These are phyloP conservation scores for Perizoma affinitatum DNA, from an alignment of 2,888 invertebrate genomes.

Conservation along the genomic window DNA sequence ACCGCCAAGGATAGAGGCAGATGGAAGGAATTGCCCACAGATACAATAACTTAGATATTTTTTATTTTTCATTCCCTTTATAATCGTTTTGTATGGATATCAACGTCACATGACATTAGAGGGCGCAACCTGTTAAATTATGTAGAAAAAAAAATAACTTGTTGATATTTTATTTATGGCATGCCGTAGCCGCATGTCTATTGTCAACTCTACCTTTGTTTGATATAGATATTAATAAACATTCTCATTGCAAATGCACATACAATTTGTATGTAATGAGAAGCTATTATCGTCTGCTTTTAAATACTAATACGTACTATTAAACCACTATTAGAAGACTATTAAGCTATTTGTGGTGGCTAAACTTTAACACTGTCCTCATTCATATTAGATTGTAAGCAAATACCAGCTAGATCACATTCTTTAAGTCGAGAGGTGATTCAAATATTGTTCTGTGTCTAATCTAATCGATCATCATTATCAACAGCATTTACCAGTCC, in stretches of 20 bases:
- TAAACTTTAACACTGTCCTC: constrained; percentile 38
- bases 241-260: constrained; percentile 55
- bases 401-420: constrained; percentile 10
- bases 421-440: too few species aligned
- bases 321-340: constrained; percentile 41
- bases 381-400: not conserved
- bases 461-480: too few species aligned
- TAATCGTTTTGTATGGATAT: too few species aligned
- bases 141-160: too few species aligned
- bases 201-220: constrained; percentile 19
- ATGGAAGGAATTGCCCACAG: too few species aligned
- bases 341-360: constrained; percentile 45
- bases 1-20: too few species aligned
- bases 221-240: constrained; percentile 44
- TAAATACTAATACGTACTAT: constrained; percentile 35
- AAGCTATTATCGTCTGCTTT: constrained; percentile 28
- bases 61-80: too few species aligned
- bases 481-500: too few species aligned
- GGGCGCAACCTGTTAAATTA: too few species aligned
- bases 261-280: constrained; percentile 34
- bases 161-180: not conserved
- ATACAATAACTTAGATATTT: too few species aligned
- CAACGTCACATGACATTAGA: too few species aligned
- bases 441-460: too few species aligned
- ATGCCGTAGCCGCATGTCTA: constrained; percentile 8